Conservation (phyloP, 2,888 invertebrate genomes). For the Lithodes maja region DNA sequence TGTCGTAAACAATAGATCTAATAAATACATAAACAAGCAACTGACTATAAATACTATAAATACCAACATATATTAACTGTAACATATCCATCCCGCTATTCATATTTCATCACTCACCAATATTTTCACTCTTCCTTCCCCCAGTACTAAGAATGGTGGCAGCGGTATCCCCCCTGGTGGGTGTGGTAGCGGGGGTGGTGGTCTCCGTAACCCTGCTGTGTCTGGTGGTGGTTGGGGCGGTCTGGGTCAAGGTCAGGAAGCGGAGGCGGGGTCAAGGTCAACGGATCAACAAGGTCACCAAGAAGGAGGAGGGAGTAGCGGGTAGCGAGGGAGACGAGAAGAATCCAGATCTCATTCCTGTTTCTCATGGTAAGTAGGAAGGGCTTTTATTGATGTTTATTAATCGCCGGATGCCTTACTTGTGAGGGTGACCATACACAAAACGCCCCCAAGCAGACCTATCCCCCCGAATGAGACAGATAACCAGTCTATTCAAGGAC, state of each 20-base stretch:
- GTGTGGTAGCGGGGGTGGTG: slow-evolving; percentile 27
- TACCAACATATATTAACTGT: too few relatives aligned
- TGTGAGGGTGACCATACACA: too few relatives aligned
- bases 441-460: too few relatives aligned
- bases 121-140: background rate
- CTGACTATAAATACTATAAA: too few relatives aligned
- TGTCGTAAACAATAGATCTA: too few relatives aligned
- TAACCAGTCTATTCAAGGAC: too few relatives aligned
- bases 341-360: slow-evolving; percentile 21
- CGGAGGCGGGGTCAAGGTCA: slow-evolving; percentile 8
- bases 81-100: too few relatives aligned
- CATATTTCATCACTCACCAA: too few relatives aligned
- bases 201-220: slow-evolving; percentile 25
- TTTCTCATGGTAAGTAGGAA: slow-evolving; percentile 16
- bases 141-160: background rate
- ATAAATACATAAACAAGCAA: too few relatives aligned
- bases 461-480: too few relatives aligned
- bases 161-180: background rate
- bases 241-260: slow-evolving; percentile 19
- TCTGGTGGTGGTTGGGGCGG: slow-evolving; percentile 4
- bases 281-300: slow-evolving; percentile 37
- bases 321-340: background rate
- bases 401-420: too few relatives aligned
- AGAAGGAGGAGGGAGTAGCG: background rate
- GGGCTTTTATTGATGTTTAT: too few relatives aligned